These are phyloP conservation scores for Leptosomus discolor DNA, from an alignment of 2,113 vertebrate species.

Conservation along the genomic window DNA sequence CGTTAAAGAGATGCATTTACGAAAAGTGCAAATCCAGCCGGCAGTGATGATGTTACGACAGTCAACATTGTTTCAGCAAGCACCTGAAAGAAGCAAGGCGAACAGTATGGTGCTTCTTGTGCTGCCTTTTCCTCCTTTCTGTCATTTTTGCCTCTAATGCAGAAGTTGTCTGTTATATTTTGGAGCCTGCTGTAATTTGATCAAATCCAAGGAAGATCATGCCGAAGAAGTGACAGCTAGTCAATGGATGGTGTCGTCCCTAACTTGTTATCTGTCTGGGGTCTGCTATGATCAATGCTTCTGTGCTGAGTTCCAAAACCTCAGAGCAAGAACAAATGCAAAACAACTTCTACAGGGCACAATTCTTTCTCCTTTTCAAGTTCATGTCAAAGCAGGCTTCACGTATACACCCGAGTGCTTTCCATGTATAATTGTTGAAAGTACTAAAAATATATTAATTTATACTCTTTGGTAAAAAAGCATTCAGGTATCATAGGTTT, in stretches of 20 bases:
- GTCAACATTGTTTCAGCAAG: background rate
- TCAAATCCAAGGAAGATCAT: background rate
- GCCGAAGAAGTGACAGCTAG: background rate
- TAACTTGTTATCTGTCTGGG: background rate
- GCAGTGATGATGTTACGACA: background rate
- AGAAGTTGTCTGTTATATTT: background rate
- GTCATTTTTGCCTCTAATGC: background rate
- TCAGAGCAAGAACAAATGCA: background rate
- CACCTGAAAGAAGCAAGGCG: background rate
- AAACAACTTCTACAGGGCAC: background rate
- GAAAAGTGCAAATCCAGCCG: background rate
- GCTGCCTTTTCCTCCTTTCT: background rate
- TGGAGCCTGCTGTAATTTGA: background rate
- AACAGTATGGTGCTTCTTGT: rapidly evolving
- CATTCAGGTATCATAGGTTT: background rate
- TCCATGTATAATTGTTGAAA: background rate
- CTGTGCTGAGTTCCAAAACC: background rate
- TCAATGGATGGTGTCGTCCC: background rate
- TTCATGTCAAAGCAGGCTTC: background rate
- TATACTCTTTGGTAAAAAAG: background rate
- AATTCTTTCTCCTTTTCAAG: background rate
- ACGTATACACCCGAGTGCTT: background rate
- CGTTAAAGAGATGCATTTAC: background rate
- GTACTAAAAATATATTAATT: background rate
- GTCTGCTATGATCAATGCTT: background rate